These are phyloP conservation scores for Limnephilus lunatus DNA, from an alignment of 2,888 invertebrate genomes.

Conservation along the genomic window DNA sequence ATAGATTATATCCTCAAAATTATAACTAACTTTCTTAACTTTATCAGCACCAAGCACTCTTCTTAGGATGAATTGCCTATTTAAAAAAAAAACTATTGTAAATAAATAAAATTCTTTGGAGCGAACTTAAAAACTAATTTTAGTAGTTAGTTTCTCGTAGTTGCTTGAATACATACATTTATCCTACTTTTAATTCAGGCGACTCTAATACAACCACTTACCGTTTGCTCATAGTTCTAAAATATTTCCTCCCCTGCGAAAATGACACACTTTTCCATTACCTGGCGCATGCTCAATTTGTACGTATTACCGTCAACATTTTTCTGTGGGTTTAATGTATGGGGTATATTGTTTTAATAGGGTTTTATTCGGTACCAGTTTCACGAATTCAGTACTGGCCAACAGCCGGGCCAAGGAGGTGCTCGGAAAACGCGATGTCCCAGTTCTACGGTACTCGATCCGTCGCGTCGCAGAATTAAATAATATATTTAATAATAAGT, in stretches of 20 bases:
- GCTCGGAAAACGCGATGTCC: not conserved
- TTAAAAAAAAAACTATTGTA: no score
- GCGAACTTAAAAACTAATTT: not conserved
- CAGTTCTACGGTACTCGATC: not conserved
- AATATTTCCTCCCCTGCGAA: not conserved
- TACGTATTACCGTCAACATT: not conserved
- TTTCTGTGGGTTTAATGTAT: conserved; percentile 7
- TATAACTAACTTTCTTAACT: no score
- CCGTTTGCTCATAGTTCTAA: not conserved
- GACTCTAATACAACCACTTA: not conserved
- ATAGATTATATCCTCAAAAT: no score
- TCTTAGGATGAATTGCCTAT: no score
- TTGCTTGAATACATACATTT: not conserved
- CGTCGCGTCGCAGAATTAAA: not conserved
- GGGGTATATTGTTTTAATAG: conserved; percentile 22
- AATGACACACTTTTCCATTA: conserved; percentile 39
- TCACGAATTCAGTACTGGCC: conserved; percentile 31
- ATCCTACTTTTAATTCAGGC: not conserved
- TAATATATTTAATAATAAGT: not conserved
- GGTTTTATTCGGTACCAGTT: conserved; percentile 7
- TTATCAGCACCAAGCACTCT: no score
- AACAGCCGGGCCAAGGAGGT: not conserved
- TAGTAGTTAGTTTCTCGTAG: not conserved
- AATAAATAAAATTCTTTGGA: not conserved
- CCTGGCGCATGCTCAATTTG: conserved; percentile 10